Percentiles rank a stretch among this genome's conserved stretches.
phyloP scores from a whole-genome alignment of 2,888 invertebrate genomes.

The Timandra comae region DNA sequence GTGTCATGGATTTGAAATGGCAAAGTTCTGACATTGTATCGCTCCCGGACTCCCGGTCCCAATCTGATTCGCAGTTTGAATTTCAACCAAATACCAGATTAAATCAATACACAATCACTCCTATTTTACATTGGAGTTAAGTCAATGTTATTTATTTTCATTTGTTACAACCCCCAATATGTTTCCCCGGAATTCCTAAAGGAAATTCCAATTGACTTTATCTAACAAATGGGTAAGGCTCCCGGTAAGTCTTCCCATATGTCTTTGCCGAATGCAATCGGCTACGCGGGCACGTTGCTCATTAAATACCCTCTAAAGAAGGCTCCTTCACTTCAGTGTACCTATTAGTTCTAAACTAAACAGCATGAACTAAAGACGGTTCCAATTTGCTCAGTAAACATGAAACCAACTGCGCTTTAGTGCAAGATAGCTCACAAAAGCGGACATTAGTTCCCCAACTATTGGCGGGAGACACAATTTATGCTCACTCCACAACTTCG shows the following conservation, averaged over 20 bases:
- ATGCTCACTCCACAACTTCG: constrained; percentile 46
- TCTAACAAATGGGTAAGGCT: no score
- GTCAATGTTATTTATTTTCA: no score
- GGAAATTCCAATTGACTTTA: no score
- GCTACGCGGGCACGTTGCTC: background rate
- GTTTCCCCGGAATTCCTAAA: no score
- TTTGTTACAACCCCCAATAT: no score
- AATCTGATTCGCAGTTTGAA: no score
- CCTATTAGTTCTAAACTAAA: constrained; percentile 28
- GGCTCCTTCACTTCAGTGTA: constrained; percentile 13
- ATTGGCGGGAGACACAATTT: constrained; percentile 47
- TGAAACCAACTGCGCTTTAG: constrained; percentile 37
- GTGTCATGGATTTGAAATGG: constrained; percentile 11
- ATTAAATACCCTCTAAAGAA: constrained; percentile 8
- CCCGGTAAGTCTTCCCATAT: constrained; percentile 10
- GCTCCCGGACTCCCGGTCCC: no score
- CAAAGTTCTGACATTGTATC: constrained; percentile 5
- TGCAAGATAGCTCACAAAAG: constrained; percentile 41
- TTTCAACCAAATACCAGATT: no score
- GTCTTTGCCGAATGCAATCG: constrained; percentile 15
- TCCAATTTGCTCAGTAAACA: constrained; percentile 43
- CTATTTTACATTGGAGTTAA: no score
- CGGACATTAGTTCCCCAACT: constrained; percentile 45
- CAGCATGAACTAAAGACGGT: constrained; percentile 28
- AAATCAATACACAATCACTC: no score